A percentile compares a stretch with the other conserved stretches of the same genome.
Evolutionary conservation across 2,113 vertebrate genomes (phyloP).

Genomic region (Tichodroma muraria): DNA sequence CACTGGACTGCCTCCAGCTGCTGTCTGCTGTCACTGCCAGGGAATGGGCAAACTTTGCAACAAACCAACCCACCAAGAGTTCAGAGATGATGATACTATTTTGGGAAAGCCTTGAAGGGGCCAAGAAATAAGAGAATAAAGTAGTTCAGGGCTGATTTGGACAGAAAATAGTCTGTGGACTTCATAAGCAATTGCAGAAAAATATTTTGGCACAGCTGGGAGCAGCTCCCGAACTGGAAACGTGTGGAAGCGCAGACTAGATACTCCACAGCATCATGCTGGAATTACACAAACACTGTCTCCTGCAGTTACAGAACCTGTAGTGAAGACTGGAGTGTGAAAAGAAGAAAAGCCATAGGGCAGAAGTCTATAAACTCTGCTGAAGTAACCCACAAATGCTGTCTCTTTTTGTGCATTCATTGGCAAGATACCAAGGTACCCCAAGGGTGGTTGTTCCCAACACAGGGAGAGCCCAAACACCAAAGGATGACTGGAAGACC

Average conservation of each 20-base stretch:
- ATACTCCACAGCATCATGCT: neutral
- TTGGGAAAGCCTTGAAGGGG: neutral
- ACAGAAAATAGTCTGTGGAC: neutral
- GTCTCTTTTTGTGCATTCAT: neutral
- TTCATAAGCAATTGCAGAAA: neutral
- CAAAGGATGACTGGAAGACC: neutral
- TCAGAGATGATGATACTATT: neutral
- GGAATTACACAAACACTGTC: neutral
- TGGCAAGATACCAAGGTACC: neutral
- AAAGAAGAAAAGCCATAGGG: neutral
- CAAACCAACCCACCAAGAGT: neutral
- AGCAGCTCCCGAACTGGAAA: neutral
- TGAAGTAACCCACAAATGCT: neutral
- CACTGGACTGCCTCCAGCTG: slow-evolving; percentile 8
- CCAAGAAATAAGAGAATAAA: neutral
- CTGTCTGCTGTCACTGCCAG: neutral
- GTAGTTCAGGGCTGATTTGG: neutral
- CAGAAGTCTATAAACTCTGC: neutral
- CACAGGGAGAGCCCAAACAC: neutral
- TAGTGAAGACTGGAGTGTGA: neutral
- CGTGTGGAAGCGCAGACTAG: neutral
- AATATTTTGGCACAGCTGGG: neutral
- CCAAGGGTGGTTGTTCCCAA: neutral
- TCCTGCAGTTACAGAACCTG: neutral
- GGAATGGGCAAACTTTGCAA: neutral